Evolutionary conservation across 1,140 invertebrate species (phyloP).

Genomic region (Akabosia matsudoensis): DNA sequence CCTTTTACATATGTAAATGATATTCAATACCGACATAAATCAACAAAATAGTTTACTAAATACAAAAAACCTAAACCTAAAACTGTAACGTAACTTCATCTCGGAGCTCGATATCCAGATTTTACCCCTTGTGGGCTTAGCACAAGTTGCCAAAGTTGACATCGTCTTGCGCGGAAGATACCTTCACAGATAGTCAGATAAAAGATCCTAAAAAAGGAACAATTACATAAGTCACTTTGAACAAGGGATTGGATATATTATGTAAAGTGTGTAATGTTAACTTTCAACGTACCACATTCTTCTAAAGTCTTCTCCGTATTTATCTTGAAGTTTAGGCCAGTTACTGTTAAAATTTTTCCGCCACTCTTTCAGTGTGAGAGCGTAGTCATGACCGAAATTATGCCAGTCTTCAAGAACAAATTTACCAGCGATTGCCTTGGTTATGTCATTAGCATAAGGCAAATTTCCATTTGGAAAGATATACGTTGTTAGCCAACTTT

Average conservation of each 20-base stretch:
- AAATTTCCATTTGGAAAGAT: conserved; percentile 9
- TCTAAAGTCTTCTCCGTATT: neutral
- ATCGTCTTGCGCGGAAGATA: conserved; percentile 27
- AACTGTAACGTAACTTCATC: too few species aligned
- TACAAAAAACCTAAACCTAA: too few species aligned
- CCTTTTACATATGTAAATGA: too few species aligned
- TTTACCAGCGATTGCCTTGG: neutral
- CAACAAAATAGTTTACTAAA: too few species aligned
- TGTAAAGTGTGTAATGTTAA: neutral
- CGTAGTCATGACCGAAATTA: conserved; percentile 9
- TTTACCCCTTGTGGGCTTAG: conserved; percentile 35
- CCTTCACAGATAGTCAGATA: conserved; percentile 39
- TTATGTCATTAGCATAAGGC: neutral
- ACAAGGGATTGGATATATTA: conserved; percentile 24
- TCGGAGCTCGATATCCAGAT: conserved; percentile 39
- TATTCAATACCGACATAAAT: too few species aligned
- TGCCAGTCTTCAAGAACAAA: conserved; percentile 17
- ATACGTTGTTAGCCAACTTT: neutral
- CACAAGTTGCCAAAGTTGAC: conserved; percentile 41
- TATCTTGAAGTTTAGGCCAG: neutral
- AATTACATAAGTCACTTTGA: neutral
- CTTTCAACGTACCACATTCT: neutral
- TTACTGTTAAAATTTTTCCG: neutral
- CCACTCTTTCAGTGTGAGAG: neutral
- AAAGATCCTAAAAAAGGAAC: conserved; percentile 11